Evolutionary conservation across 2,888 invertebrate genomes (phyloP).

Genomic region (Lasioglossum vierecki): DNA sequence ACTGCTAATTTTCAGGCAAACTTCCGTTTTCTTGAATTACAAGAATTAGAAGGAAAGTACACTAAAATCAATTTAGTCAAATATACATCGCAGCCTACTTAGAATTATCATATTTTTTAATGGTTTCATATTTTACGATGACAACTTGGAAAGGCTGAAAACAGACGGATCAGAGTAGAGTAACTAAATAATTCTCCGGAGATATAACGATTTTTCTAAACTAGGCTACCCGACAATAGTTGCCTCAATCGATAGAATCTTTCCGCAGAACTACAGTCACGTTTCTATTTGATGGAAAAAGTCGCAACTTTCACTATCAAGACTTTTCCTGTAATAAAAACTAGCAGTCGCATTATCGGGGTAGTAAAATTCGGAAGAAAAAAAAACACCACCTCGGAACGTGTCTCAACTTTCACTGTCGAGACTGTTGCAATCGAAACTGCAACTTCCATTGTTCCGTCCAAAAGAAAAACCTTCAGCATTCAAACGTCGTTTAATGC

Average conservation of each 20-base stretch:
- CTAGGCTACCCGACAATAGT: neutral
- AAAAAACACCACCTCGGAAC: neutral
- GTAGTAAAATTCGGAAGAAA: neutral
- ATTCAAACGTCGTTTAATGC: neutral
- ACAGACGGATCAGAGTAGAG: neutral
- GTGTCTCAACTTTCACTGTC: neutral
- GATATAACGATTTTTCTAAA: neutral
- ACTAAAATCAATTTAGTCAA: too few relatives aligned
- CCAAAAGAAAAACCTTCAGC: neutral
- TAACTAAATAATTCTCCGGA: constrained; percentile 6
- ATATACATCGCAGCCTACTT: too few relatives aligned
- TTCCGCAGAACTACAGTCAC: neutral
- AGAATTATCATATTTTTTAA: too few relatives aligned
- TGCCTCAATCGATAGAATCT: neutral
- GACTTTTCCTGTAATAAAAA: neutral
- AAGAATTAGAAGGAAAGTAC: neutral
- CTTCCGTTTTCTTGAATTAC: neutral
- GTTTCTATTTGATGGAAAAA: neutral
- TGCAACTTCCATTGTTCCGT: neutral
- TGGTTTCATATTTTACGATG: neutral
- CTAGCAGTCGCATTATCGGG: neutral
- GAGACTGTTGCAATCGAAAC: neutral
- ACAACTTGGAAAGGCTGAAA: neutral
- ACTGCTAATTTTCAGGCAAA: neutral
- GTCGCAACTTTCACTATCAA: neutral